Percentiles rank a stretch among this genome's conserved stretches.
Conservation (phyloP, 1,140 invertebrate genomes). For the Metaphire vulgaris region DNA sequence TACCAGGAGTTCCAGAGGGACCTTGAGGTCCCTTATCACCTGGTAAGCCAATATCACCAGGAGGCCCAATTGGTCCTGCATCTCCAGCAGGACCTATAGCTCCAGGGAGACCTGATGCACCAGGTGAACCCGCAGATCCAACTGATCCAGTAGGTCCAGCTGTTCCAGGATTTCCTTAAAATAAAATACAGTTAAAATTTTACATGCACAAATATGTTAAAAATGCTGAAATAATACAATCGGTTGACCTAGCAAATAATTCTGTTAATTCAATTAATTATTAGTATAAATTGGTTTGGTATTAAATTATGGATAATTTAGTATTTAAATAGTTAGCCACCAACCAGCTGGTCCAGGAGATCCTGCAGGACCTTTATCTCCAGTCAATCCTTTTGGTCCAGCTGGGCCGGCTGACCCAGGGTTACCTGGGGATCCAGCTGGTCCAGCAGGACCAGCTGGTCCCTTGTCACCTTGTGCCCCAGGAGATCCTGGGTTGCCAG, state of each 20-base stretch:
- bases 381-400: slow-evolving; percentile 12
- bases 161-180: not conserved
- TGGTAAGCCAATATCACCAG: not conserved
- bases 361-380: slow-evolving; percentile 12
- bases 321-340: no score
- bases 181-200: no score
- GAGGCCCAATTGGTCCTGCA: slow-evolving; percentile 6
- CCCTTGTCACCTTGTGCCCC: not conserved
- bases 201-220: no score
- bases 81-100: slow-evolving; percentile 8
- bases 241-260: no score
- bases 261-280: no score
- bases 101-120: slow-evolving; percentile 5
- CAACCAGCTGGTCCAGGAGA: slow-evolving; percentile 4
- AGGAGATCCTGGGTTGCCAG: slow-evolving; percentile 13
- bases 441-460: slow-evolving; percentile 8
- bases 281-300: no score
- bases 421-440: slow-evolving; percentile 14
- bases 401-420: slow-evolving; percentile 12
- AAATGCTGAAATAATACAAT: no score
- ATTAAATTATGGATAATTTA: no score
- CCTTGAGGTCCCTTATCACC: slow-evolving; percentile 16
- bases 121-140: not conserved
- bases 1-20: slow-evolving; percentile 10
- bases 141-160: slow-evolving; percentile 1